Evolutionary conservation across 2,888 invertebrate species (phyloP).

Genomic region (Pandemis corylana): DNA sequence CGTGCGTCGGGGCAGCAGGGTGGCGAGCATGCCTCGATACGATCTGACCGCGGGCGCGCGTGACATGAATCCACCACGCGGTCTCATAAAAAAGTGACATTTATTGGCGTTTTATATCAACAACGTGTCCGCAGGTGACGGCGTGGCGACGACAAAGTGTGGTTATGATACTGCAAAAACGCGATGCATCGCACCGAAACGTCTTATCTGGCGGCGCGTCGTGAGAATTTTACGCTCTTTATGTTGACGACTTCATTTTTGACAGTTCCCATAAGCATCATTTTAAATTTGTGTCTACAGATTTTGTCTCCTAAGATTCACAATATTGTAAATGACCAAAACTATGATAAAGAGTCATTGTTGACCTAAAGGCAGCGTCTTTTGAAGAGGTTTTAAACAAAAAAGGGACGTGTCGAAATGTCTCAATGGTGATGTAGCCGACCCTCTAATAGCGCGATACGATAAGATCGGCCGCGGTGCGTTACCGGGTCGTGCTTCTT

Average conservation of each 20-base stretch:
- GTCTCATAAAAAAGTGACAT: conserved; percentile 83
- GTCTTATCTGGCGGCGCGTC: conserved; percentile 69
- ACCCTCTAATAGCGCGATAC: conserved; percentile 71
- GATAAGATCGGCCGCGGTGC: conserved; percentile 80
- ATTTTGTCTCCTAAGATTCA: conserved; percentile 36
- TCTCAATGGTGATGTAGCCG: conserved; percentile 68
- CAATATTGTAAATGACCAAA: conserved; percentile 48
- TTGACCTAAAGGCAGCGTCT: conserved; percentile 73
- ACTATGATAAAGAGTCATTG: conserved; percentile 56
- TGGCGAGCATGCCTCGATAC: conserved; percentile 73
- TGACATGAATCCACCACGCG: conserved; percentile 75
- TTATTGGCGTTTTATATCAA: conserved; percentile 84
- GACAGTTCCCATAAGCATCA: conserved; percentile 49
- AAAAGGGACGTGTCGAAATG: conserved; percentile 79
- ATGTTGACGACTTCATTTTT: conserved; percentile 63
- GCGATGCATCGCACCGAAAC: conserved; percentile 59
- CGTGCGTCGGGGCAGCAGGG: conserved; percentile 67
- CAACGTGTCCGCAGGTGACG: conserved; percentile 77
- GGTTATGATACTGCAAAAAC: conserved; percentile 80
- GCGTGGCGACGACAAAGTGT: conserved; percentile 67
- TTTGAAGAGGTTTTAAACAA: conserved; percentile 61
- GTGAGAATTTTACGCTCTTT: conserved; percentile 65
- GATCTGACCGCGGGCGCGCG: conserved; percentile 77
- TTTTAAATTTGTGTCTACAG: conserved; percentile 29
- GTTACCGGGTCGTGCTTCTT: conserved; percentile 81